These are phyloP conservation scores for Calliphora vicina DNA, from an alignment of 1,140 invertebrate genomes.

Conservation along the genomic window DNA sequence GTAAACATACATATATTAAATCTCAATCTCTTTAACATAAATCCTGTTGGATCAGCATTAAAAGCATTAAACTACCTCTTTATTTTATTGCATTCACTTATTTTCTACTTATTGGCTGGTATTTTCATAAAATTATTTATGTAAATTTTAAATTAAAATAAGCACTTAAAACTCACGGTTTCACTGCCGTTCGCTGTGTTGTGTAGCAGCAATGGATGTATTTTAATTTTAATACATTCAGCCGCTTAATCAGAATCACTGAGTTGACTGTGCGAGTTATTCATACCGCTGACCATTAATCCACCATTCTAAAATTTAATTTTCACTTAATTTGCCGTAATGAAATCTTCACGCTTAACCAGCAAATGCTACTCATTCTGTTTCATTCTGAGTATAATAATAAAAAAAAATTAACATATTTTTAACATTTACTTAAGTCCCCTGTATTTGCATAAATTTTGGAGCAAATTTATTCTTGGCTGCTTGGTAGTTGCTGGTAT, in stretches of 20 bases:
- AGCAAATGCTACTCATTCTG: neutral
- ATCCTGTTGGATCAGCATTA: neutral
- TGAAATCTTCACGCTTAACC: neutral
- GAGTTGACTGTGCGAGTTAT: too few relatives aligned
- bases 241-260: neutral
- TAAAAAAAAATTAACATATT: conserved; percentile 41
- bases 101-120: too few relatives aligned
- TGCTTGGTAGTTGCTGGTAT: too few relatives aligned
- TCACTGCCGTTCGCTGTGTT: neutral
- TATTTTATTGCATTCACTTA: neutral
- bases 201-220: neutral
- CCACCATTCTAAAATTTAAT: conserved; percentile 35
- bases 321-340: conserved; percentile 42
- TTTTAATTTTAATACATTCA: conserved; percentile 2
- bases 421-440: conserved; percentile 40
- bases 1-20: too few relatives aligned
- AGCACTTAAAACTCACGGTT: neutral
- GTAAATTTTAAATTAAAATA: conserved; percentile 15
- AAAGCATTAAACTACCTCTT: neutral
- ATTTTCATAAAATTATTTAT: neutral
- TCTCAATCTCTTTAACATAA: conserved; percentile 6
- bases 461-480: neutral
- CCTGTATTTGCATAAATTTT: conserved; percentile 37
- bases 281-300: conserved; percentile 29
- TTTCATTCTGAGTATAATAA: neutral